Percentiles rank a stretch among this genome's conserved stretches.
These are phyloP conservation scores for Schlechtendalia chinensis DNA, from an alignment of 1,140 invertebrate genomes.

Conservation along the genomic window DNA sequence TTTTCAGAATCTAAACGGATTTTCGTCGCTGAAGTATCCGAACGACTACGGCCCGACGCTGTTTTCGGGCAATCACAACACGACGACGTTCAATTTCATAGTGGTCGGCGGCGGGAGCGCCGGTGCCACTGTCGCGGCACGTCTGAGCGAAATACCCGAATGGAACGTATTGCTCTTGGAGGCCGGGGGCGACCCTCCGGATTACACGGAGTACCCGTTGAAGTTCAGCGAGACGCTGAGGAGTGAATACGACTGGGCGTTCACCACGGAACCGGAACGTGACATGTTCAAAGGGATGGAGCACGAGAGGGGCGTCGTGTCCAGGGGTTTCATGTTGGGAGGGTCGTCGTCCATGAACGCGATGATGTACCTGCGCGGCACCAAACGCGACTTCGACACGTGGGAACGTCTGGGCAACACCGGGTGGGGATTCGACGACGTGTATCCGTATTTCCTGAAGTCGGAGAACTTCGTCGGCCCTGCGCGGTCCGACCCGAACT, in stretches of 20 bases:
- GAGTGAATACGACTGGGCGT: constrained; percentile 45
- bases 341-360: constrained; percentile 62
- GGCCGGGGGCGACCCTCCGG: constrained; percentile 67
- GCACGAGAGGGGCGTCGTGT: constrained; percentile 43
- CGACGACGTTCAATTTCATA: constrained; percentile 46
- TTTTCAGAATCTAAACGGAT: background rate
- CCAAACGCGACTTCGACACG: constrained; percentile 70
- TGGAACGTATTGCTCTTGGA: constrained; percentile 61
- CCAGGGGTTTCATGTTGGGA: constrained; percentile 52
- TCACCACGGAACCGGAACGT: constrained; percentile 31
- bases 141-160: constrained; percentile 59
- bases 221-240: background rate
- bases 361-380: constrained; percentile 82
- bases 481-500: constrained; percentile 71
- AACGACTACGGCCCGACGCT: constrained; percentile 20
- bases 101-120: constrained; percentile 61
- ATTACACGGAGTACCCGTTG: constrained; percentile 47
- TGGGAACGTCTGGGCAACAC: constrained; percentile 67
- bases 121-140: constrained; percentile 61
- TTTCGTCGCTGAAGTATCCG: constrained; percentile 15
- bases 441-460: constrained; percentile 84
- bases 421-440: constrained; percentile 81
- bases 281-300: constrained; percentile 50
- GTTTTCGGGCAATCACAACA: background rate
- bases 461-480: constrained; percentile 83